A percentile compares a stretch with the other conserved stretches of the same genome.
Evolutionary conservation across 2,888 invertebrate genomes (phyloP).

Genomic region (Drosophila subquinaria): DNA sequence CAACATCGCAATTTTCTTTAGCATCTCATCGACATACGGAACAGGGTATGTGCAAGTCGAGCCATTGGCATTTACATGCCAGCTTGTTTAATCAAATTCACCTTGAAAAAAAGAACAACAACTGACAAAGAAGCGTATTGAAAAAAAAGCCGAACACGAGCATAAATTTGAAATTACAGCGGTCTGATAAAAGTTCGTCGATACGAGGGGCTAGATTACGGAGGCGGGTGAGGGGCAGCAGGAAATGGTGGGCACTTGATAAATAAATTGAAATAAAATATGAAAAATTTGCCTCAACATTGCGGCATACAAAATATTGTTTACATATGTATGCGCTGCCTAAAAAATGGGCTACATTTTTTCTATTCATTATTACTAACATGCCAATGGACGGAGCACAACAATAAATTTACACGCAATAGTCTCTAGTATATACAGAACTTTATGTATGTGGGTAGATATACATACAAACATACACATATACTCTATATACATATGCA

Average conservation of each 20-base stretch:
- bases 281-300: conserved; percentile 49
- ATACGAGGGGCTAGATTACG: background rate
- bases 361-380: conserved; percentile 21
- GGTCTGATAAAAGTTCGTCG: conserved; percentile 53
- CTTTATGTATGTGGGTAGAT: background rate
- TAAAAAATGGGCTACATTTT: conserved; percentile 31
- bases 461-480: background rate
- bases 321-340: conserved; percentile 43
- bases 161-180: conserved; percentile 67
- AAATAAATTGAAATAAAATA: conserved; percentile 60
- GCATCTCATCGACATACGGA: background rate
- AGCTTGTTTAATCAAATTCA: conserved; percentile 64
- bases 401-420: conserved; percentile 39
- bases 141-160: conserved; percentile 30
- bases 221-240: conserved; percentile 12
- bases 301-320: conserved; percentile 26
- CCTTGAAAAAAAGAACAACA: conserved; percentile 65
- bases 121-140: conserved; percentile 25
- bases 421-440: conserved; percentile 9
- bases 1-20: background rate
- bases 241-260: conserved; percentile 41
- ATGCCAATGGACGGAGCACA: conserved; percentile 16
- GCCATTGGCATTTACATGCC: background rate
- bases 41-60: conserved; percentile 12
- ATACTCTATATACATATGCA: conserved; percentile 1